Conservation (phyloP, 2,113 vertebrate genomes). For the Ahaetulla prasina region DNA sequence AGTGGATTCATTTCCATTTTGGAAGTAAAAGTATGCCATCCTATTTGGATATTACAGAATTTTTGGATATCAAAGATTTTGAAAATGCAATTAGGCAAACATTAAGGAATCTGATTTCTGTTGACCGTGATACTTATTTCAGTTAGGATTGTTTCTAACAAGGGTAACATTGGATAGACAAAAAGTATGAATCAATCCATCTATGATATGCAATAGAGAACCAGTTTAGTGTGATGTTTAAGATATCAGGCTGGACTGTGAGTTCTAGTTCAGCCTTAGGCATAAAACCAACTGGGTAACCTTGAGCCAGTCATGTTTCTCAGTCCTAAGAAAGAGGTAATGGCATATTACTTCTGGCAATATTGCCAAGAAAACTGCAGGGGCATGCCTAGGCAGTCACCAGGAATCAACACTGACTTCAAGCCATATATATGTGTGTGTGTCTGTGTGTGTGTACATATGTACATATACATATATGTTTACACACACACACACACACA, state of each 20-base stretch:
- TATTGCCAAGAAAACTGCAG: background rate
- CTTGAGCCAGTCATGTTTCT: background rate
- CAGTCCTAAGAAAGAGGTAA: background rate
- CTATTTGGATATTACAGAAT: background rate
- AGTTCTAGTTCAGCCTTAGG: background rate
- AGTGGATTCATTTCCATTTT: background rate
- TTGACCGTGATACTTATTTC: background rate
- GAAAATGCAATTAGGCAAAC: background rate
- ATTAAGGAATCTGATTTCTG: background rate
- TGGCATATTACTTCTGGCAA: background rate
- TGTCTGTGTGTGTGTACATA: too few relatives aligned
- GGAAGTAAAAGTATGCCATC: background rate
- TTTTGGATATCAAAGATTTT: background rate
- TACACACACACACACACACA: background rate
- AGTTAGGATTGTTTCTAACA: background rate
- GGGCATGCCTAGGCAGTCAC: background rate
- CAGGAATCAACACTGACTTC: background rate
- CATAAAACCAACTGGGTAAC: background rate
- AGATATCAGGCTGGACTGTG: background rate
- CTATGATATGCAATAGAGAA: background rate
- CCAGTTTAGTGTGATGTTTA: background rate
- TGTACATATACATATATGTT: too few relatives aligned
- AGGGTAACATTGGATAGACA: background rate
- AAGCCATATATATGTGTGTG: background rate
- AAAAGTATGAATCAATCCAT: background rate